These are phyloP conservation scores for Cherax quadricarinatus DNA, from an alignment of 1,140 invertebrate genomes.

Conservation along the genomic window DNA sequence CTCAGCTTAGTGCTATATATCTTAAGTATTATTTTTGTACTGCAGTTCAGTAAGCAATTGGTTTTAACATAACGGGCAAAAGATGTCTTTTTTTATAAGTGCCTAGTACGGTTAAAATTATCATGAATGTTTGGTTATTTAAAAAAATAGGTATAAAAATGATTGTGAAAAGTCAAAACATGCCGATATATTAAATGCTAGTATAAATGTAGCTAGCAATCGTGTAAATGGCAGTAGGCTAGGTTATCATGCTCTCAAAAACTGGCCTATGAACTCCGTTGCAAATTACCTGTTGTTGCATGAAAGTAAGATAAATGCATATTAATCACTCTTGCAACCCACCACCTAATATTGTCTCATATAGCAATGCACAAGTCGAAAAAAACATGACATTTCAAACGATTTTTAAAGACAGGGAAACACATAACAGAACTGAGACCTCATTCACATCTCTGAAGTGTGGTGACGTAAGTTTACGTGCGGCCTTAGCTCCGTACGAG, in stretches of 20 bases:
- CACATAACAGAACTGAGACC: no score
- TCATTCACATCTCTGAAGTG: no score
- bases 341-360: not conserved
- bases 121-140: constrained; percentile 6
- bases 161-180: constrained; percentile 10
- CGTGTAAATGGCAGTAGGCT: constrained; percentile 24
- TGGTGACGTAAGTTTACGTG: no score
- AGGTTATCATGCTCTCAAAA: constrained; percentile 35
- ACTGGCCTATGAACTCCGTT: constrained; percentile 38
- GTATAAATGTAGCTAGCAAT: constrained; percentile 20
- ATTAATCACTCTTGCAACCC: not conserved
- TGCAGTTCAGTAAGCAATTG: constrained; percentile 2
- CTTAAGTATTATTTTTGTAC: not conserved
- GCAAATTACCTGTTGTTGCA: constrained; percentile 69
- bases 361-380: no score
- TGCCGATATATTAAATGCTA: constrained; percentile 46
- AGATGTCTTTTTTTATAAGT: not conserved
- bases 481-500: no score
- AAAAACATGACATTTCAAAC: no score
- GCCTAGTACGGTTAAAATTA: not conserved
- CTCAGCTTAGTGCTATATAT: not conserved
- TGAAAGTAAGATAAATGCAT: constrained; percentile 56
- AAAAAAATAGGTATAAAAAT: not conserved
- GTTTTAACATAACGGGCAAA: not conserved
- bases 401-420: no score